These are phyloP conservation scores for Apis florea DNA, from an alignment of 1,140 invertebrate species.

Conservation along the genomic window DNA sequence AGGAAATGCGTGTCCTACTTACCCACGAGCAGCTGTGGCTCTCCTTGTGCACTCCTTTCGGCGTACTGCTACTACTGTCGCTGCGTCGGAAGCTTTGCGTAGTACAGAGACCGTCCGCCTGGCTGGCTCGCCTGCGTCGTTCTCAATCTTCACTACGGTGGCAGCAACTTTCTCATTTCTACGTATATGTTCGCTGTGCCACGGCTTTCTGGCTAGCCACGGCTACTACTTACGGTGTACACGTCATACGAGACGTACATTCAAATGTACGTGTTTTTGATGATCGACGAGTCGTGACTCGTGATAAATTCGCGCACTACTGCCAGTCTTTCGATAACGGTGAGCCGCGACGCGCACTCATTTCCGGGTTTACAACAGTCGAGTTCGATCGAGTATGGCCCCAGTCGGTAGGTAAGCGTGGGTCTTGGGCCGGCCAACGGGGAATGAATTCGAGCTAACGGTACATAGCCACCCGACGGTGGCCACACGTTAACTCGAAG, in stretches of 20 bases:
- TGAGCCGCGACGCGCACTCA: conserved; percentile 47
- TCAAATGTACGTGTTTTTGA: conserved; percentile 42
- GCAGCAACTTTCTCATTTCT: conserved; percentile 74
- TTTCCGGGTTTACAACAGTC: conserved; percentile 65
- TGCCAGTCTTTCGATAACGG: conserved; percentile 32
- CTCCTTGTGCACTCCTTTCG: conserved; percentile 47
- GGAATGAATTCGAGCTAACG: conserved; percentile 70
- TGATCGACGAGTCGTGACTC: conserved; percentile 55
- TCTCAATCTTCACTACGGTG: conserved; percentile 62
- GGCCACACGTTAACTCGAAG: conserved; percentile 57
- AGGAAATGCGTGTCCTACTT: conserved; percentile 58
- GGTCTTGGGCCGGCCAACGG: conserved; percentile 56
- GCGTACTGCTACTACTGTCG: conserved; percentile 59
- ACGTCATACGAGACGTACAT: conserved; percentile 55
- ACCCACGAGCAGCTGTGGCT: conserved; percentile 43
- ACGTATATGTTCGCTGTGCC: conserved; percentile 51
- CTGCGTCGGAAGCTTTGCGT: conserved; percentile 52
- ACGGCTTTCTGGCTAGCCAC: conserved; percentile 20
- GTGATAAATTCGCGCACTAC: conserved; percentile 56
- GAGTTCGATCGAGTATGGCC: conserved; percentile 56
- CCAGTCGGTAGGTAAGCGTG: conserved; percentile 59
- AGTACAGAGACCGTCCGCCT: conserved; percentile 62
- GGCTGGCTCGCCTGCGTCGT: conserved; percentile 59
- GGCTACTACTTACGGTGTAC: conserved; percentile 34
- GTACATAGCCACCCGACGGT: conserved; percentile 65